Conservation (phyloP, 2,113 vertebrate species). For the Elephantulus edwardii region DNA sequence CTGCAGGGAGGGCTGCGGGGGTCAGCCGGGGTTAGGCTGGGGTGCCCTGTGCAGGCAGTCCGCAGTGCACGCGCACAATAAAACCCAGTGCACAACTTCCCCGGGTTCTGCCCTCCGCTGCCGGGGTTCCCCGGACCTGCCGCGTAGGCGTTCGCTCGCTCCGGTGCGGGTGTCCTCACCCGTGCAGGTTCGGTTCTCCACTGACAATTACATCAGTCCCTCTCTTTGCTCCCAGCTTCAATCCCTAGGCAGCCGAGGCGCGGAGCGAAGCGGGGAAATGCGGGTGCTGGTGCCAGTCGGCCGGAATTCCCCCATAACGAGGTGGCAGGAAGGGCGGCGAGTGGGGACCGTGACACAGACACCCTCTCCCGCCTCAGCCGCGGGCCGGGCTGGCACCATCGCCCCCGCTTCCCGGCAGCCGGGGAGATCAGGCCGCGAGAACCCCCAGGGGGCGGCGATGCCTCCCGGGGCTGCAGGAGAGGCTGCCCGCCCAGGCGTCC, state of each 20-base stretch:
- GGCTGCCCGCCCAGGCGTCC: neutral
- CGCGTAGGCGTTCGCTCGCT: conserved; percentile 60
- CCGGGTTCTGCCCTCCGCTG: conserved; percentile 43
- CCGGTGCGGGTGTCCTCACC: conserved; percentile 7
- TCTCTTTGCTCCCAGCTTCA: conserved; percentile 36
- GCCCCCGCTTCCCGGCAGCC: neutral
- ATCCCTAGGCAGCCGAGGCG: conserved; percentile 41
- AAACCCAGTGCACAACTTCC: conserved; percentile 69
- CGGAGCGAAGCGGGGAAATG: neutral
- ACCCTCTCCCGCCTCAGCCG: conserved; percentile 30
- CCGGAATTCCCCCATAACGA: conserved; percentile 51
- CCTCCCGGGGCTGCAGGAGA: neutral
- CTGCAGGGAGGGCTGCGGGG: conserved; percentile 50
- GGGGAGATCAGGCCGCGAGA: neutral
- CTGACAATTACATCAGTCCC: conserved; percentile 75
- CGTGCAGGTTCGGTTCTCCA: conserved; percentile 44
- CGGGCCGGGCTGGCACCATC: neutral
- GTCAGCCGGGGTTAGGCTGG: neutral
- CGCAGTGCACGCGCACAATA: conserved; percentile 65
- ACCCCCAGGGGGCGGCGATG: neutral
- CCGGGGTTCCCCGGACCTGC: conserved; percentile 59
- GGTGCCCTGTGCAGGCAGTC: conserved; percentile 49
- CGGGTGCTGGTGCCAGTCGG: neutral
- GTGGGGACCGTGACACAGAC: neutral
- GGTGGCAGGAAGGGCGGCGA: neutral